Conservation (phyloP, 2,113 vertebrate species). For the Cricetomys ansorgei region DNA sequence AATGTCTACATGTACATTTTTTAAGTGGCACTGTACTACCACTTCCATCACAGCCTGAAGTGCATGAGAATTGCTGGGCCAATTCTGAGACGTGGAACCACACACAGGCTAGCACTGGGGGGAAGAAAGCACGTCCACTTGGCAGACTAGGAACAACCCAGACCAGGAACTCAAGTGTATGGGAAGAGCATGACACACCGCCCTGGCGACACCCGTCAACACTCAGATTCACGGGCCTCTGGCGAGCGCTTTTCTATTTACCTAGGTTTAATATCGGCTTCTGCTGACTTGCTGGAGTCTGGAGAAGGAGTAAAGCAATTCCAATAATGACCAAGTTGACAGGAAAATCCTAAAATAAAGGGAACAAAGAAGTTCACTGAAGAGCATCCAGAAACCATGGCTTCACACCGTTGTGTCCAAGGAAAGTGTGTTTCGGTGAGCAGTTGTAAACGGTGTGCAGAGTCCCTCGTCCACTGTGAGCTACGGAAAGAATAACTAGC, state of each 20-base stretch:
- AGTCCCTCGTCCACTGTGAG: not conserved
- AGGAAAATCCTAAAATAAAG: conserved; percentile 88
- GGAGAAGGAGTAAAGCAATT: conserved; percentile 90
- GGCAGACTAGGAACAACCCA: conserved; percentile 8
- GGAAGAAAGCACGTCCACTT: not conserved
- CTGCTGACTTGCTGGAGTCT: conserved; percentile 92
- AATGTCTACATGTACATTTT: not conserved
- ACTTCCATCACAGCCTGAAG: not conserved
- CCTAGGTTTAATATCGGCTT: conserved; percentile 92
- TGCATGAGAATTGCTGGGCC: not conserved
- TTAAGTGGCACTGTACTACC: not conserved
- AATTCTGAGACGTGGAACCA: not conserved
- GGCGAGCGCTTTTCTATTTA: conserved; percentile 82
- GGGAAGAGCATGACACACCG: not conserved
- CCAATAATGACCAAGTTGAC: conserved; percentile 90
- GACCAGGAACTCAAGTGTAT: not conserved
- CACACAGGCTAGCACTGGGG: not conserved
- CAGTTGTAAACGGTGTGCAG: not conserved
- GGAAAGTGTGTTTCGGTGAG: not conserved
- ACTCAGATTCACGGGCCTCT: not conserved
- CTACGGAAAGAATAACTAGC: not conserved
- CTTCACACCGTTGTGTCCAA: not conserved
- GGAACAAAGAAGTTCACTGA: not conserved
- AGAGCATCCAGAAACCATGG: not conserved
- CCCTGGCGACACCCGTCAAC: not conserved